Percentiles rank a stretch among this genome's conserved stretches.
phyloP scores from a whole-genome alignment of 2,888 invertebrate genomes.

The Catocala fraxini region DNA sequence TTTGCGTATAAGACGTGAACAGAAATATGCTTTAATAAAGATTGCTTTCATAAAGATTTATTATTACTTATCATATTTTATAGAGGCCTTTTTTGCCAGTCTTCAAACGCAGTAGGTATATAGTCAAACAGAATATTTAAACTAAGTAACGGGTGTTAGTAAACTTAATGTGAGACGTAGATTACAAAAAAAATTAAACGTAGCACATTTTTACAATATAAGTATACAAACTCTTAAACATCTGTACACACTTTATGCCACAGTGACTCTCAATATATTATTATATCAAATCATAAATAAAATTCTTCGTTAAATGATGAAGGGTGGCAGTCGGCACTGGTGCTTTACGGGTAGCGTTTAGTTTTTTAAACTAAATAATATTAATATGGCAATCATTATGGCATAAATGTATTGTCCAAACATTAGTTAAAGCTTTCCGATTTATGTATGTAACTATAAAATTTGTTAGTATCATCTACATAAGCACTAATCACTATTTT shows the following conservation, averaged over 20 bases:
- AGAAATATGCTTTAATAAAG: too few species aligned
- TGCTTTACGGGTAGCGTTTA: constrained; percentile 40
- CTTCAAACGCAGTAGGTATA: too few species aligned
- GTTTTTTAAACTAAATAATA: constrained; percentile 59
- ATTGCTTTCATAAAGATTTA: neutral
- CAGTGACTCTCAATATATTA: constrained; percentile 51
- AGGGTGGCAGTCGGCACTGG: constrained; percentile 37
- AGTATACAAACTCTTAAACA: constrained; percentile 22
- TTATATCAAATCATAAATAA: constrained; percentile 56
- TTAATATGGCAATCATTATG: constrained; percentile 76
- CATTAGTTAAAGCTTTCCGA: constrained; percentile 78
- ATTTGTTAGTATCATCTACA: constrained; percentile 59
- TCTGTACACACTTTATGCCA: constrained; percentile 34
- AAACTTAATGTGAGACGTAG: constrained; percentile 10
- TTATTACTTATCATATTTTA: too few species aligned
- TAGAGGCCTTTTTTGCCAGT: too few species aligned
- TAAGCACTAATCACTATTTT: constrained; percentile 52
- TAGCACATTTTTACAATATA: constrained; percentile 4
- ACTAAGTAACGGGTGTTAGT: constrained; percentile 18
- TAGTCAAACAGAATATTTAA: too few species aligned
- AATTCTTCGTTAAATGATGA: constrained; percentile 44
- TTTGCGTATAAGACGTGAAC: too few species aligned
- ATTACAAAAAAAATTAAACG: constrained; percentile 8
- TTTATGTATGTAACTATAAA: constrained; percentile 59
- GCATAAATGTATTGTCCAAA: constrained; percentile 73